Evolutionary conservation across 2,888 invertebrate species (phyloP), one percentile per base, ranked within the genome.

Genomic region (Pseudanteris insignis): DNA sequence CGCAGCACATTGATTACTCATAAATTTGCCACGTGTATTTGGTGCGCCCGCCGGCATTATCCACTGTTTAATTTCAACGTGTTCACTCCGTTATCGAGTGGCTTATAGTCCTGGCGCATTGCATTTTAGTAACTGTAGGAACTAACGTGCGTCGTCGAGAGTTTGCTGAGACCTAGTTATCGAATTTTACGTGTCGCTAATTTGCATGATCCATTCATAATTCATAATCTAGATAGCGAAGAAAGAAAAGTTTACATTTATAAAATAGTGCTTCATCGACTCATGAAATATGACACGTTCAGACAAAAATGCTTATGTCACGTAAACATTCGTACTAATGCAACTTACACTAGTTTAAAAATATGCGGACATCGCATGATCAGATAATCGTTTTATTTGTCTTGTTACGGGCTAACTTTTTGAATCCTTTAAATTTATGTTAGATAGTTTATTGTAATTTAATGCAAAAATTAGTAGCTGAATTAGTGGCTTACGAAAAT

Each of bases 161-260:
- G 61, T 55, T 61, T 55, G 43, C 61, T 10, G 54, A 61, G 61
- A 61, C 51, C 30, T 41, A 51, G 55, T 51, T 57, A 62, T 62
- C 62, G 51, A 57, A 57, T 62, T 62, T 62, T 57, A 57, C 62
- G 51, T 57, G 55, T 46, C 57, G 57, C 36, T 36, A 57, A 62
- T 62, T 62, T 62, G 62, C 55, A 55, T 62, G 57, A 62, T 62
- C 57, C 57, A 55, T 57, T 62, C 62, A 51, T 61, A 61, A 50
- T 61, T 51, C 55, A 57, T 55, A 51, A 55, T 62, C 55, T 37
- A 30, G 33, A 46, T 51, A 24, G 37, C 26, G 34, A 28, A 43
- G 34, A 51, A 51, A 55, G 24, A 44, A 43, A 43, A 46, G 46
- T n/a, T n/a, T n/a, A n/a, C 53, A 48, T 48, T 60, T 40, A 43